phyloP scores from a whole-genome alignment of 2,888 invertebrate species.

The Timema podura region DNA sequence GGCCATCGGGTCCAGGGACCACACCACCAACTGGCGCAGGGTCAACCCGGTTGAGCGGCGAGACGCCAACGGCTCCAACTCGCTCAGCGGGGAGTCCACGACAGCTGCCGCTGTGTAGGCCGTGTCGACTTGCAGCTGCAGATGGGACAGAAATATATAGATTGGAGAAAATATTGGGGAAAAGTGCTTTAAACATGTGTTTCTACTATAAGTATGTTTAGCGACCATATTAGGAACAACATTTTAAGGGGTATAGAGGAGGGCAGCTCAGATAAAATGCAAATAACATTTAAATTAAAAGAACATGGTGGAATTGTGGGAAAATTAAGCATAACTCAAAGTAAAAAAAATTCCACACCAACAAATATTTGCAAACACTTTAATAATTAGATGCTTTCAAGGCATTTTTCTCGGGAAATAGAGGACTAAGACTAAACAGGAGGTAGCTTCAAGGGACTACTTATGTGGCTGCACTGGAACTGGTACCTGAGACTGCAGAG shows the following conservation, averaged over 20 bases:
- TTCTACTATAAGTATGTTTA: no score
- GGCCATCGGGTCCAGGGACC: conserved; percentile 77
- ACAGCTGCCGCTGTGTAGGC: neutral
- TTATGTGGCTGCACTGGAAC: neutral
- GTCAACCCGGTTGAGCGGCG: conserved; percentile 47
- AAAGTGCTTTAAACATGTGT: no score
- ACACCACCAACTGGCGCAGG: conserved; percentile 69
- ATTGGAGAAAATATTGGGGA: no score
- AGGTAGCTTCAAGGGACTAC: neutral
- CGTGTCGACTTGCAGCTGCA: no score
- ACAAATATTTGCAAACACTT: neutral
- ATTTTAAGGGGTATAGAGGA: no score
- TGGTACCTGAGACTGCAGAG: conserved; percentile 78
- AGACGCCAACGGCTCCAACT: conserved; percentile 2
- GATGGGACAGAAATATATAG: no score
- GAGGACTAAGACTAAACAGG: neutral
- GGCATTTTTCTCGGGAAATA: neutral
- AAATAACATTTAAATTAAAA: no score
- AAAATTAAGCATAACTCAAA: neutral
- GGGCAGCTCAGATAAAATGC: no score
- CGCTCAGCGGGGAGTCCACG: conserved; percentile 23
- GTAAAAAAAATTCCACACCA: neutral
- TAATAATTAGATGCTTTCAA: neutral
- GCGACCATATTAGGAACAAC: no score
- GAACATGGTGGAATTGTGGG: no score